Percentiles rank a stretch among this genome's conserved stretches.
Evolutionary conservation across 2,797 vertebrate genomes (phyloP).

Genomic region (Chromis chromis): DNA sequence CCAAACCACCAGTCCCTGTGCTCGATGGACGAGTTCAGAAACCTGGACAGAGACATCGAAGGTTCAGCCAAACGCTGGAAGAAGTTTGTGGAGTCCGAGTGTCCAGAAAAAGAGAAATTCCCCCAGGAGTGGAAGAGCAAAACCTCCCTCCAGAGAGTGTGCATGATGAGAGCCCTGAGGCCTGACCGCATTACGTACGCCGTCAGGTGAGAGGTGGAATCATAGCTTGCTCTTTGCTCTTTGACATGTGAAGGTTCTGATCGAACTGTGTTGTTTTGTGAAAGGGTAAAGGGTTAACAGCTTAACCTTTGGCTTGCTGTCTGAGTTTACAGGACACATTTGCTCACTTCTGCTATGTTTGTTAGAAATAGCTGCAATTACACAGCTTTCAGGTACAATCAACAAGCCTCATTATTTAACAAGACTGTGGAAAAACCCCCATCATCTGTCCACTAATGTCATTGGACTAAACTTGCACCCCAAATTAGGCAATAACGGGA

Average conservation of each 20-base stretch:
- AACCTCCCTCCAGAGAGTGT: slow-evolving; percentile 90
- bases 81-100: slow-evolving; percentile 94
- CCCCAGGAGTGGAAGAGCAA: slow-evolving; percentile 98
- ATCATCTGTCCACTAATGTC: background rate
- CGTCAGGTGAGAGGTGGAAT: slow-evolving; percentile 82
- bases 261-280: slow-evolving; percentile 24
- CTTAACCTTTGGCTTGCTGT: slow-evolving; percentile 46
- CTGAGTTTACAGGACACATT: slow-evolving; percentile 4
- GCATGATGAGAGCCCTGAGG: slow-evolving; percentile 92
- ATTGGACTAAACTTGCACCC: background rate
- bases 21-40: slow-evolving; percentile 91
- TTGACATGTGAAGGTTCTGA: slow-evolving; percentile 22
- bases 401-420: slow-evolving; percentile 37
- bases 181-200: slow-evolving; percentile 94
- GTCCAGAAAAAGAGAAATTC: slow-evolving; percentile 95
- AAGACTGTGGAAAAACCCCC: background rate
- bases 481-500: no score
- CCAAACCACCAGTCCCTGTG: slow-evolving; percentile 86
- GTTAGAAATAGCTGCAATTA: slow-evolving; percentile 18
- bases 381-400: slow-evolving; percentile 16
- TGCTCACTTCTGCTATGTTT: slow-evolving; percentile 15
- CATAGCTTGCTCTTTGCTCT: slow-evolving; percentile 27
- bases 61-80: slow-evolving; percentile 95
- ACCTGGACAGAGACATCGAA: slow-evolving; percentile 94
- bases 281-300: slow-evolving; percentile 44